Evolutionary conservation across 2,888 invertebrate genomes (phyloP), one percentile per base, ranked within the genome.

Genomic region (Cancer borealis): DNA sequence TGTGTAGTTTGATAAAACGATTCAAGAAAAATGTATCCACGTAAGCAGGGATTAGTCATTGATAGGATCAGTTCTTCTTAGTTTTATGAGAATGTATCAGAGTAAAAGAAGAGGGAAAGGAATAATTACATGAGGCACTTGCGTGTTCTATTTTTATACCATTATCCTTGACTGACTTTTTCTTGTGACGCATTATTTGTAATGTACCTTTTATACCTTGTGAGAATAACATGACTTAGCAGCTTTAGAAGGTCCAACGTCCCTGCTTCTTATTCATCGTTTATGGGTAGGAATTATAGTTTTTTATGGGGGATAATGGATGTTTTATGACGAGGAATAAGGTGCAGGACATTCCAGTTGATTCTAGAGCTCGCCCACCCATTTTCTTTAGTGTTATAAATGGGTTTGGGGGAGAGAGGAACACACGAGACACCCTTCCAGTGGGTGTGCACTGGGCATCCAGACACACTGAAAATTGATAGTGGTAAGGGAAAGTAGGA

Each of bases 331-430:
- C 84, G 39, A 84, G 39, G 84, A 84, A 84, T 84, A 39, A 84
- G 84, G 84, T 39, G 84, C 30, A 39, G 84, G 84, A 84, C 84
- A 84, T 14, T 84, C 12, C 10, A 39, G 84, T 10, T 84, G 84
- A 84, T 84, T 39, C 84, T 39, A 39, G 30, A 84, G 84, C 84
- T 84, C 84, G 84, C 8, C 84, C 39, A 17, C 84, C 84, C 84
- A 84, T 84, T 84, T 39, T 84, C 84, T 84, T 84, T 39, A 84
- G 84, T 84, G 84, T 84, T 84, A 84, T 84, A 84, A 84, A 84
- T 84, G 30, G 84, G 84, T 84, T 30, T 39, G 39, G 84, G 84
- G 84, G 84, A 10, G 84, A 84, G 39, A 39, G 39, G 39, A 84
- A 39, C 84, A 30, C 26, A 26, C 73, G 3, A 26, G 26, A n/a